phyloP scores from a whole-genome alignment of 2,797 vertebrate genomes.

The Harpagifer antarcticus region DNA sequence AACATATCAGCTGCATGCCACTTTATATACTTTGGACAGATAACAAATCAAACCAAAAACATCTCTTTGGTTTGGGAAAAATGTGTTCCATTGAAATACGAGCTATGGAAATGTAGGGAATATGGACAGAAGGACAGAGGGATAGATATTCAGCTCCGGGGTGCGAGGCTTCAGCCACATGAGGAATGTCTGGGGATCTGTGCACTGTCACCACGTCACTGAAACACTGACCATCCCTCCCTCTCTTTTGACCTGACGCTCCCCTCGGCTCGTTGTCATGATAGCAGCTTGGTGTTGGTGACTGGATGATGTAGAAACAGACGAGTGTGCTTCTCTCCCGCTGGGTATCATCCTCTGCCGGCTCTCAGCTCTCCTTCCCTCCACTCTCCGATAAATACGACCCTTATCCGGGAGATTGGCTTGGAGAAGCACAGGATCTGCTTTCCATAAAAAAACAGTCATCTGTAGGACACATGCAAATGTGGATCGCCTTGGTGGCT shows the following conservation, averaged over 20 bases:
- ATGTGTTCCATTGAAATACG: not conserved
- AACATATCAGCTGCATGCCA: not conserved
- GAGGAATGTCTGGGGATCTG: conserved; percentile 32
- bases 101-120: not conserved
- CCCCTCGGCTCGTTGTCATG: conserved; percentile 18
- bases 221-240: conserved; percentile 21
- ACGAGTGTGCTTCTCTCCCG: conserved; percentile 51
- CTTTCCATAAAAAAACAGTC: conserved; percentile 24
- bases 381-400: conserved; percentile 48
- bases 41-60: not conserved
- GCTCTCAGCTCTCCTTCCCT: conserved; percentile 40
- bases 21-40: not conserved
- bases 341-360: conserved; percentile 48
- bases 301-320: conserved; percentile 44
- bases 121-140: not conserved
- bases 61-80: not conserved
- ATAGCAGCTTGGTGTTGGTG: conserved; percentile 27
- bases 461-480: conserved; percentile 19
- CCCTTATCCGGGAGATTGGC: conserved; percentile 46
- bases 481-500: not conserved
- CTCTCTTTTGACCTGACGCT: conserved; percentile 6
- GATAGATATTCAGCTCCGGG: not conserved
- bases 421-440: conserved; percentile 14
- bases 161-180: conserved; percentile 10
- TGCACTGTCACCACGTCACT: conserved; percentile 20